These are phyloP conservation scores for Pterophyllum scalare DNA, from an alignment of 2,113 vertebrate genomes.

Conservation along the genomic window DNA sequence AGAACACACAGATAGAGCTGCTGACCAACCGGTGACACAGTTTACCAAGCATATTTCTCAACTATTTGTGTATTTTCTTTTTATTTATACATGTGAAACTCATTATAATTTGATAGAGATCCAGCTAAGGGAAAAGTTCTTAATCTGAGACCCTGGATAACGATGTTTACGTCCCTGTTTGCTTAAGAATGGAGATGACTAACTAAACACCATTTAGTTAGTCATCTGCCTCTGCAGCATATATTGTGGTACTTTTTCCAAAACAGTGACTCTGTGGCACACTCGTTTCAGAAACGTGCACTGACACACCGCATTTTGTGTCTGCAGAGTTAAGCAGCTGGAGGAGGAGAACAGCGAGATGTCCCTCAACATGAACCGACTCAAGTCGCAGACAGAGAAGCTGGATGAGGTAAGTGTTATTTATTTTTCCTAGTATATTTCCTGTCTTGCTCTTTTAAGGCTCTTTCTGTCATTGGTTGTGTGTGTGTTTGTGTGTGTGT, in stretches of 20 bases:
- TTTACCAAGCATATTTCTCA: neutral
- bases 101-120: neutral
- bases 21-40: conserved; percentile 86
- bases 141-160: neutral
- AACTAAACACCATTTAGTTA: neutral
- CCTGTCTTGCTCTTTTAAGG: neutral
- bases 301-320: conserved; percentile 17
- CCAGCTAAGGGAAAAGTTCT: too few species aligned
- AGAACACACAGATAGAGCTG: conserved; percentile 89
- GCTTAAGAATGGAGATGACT: neutral
- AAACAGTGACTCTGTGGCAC: neutral
- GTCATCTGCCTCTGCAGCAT: neutral
- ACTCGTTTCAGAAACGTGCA: neutral
- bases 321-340: conserved; percentile 87
- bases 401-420: conserved; percentile 88
- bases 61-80: neutral
- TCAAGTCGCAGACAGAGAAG: conserved; percentile 92
- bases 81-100: neutral
- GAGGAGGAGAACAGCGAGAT: conserved; percentile 93
- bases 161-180: neutral
- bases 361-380: conserved; percentile 81
- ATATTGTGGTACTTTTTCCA: neutral
- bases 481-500: too few species aligned
- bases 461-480: neutral
- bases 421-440: neutral